Evolutionary conservation across 2,888 invertebrate genomes (phyloP).

Genomic region (Biston stratarius): DNA sequence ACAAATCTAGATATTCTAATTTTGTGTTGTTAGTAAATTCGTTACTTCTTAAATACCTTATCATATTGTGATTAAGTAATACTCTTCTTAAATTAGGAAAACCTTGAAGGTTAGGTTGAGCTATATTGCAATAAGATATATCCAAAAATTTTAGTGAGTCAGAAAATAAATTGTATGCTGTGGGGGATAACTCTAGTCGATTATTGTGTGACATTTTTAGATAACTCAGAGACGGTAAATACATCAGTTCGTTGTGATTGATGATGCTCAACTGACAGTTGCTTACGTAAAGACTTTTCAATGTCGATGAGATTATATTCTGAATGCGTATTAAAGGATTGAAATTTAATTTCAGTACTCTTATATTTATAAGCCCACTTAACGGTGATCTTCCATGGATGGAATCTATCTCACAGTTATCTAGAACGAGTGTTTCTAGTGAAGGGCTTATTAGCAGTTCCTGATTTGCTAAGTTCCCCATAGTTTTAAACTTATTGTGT

Average conservation of each 20-base stretch:
- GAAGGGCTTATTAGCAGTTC: slow-evolving; percentile 86
- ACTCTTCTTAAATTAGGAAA: slow-evolving; percentile 87
- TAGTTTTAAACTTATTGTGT: slow-evolving; percentile 85
- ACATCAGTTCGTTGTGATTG: slow-evolving; percentile 82
- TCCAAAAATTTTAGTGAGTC: slow-evolving; percentile 85
- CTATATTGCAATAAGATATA: slow-evolving; percentile 87
- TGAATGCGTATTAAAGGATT: slow-evolving; percentile 82
- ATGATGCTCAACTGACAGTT: slow-evolving; percentile 85
- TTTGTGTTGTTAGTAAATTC: slow-evolving; percentile 88
- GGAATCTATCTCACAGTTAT: slow-evolving; percentile 87
- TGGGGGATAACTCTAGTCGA: slow-evolving; percentile 78
- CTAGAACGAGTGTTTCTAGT: slow-evolving; percentile 86
- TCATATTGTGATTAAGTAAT: slow-evolving; percentile 88
- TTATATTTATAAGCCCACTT: slow-evolving; percentile 81
- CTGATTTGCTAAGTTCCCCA: slow-evolving; percentile 79
- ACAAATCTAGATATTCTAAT: slow-evolving; percentile 88
- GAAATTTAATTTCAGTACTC: slow-evolving; percentile 81
- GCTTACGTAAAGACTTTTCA: slow-evolving; percentile 86
- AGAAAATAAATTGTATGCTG: slow-evolving; percentile 74
- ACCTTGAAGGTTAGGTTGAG: slow-evolving; percentile 86
- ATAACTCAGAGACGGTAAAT: slow-evolving; percentile 86
- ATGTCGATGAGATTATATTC: slow-evolving; percentile 78
- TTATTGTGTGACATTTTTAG: slow-evolving; percentile 88
- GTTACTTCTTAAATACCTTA: slow-evolving; percentile 84
- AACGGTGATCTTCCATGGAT: slow-evolving; percentile 82